A percentile compares a stretch with the other conserved stretches of the same genome.
Conservation (phyloP, 2,888 invertebrate genomes). For the Clunio marinus region DNA sequence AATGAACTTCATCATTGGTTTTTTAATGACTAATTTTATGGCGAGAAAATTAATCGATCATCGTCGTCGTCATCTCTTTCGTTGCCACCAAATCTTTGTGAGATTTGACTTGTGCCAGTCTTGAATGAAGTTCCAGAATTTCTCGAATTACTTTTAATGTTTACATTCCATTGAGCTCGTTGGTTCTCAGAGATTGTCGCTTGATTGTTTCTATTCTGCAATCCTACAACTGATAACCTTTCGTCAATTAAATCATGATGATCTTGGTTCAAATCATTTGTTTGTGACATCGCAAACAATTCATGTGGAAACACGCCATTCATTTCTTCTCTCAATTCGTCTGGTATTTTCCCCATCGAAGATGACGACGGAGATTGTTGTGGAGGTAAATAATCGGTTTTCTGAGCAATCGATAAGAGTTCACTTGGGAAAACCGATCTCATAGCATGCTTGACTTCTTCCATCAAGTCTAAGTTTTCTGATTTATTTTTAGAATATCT, state of each 20-base stretch:
- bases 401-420: not conserved
- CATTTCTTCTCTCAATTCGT: not conserved
- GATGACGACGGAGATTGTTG: not conserved
- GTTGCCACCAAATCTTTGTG: not conserved
- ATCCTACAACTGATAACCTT: not conserved
- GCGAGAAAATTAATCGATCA: not conserved
- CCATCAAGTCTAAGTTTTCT: no score
- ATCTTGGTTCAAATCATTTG: not conserved
- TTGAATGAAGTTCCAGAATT: not conserved
- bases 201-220: not conserved
- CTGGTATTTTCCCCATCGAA: not conserved
- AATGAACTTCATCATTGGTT: no score
- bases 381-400: not conserved
- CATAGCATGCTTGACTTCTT: not conserved
- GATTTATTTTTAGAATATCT: no score
- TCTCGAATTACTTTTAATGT: not conserved
- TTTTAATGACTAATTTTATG: no score
- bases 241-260: not conserved
- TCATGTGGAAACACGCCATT: slow-evolving; percentile 1
- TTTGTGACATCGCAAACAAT: not conserved
- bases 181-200: not conserved
- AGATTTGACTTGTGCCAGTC: no score
- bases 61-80: not conserved
- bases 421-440: not conserved
- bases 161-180: not conserved